A percentile compares a stretch with the other conserved stretches of the same genome.
Conservation (phyloP, 2,888 invertebrate species). For the Onthophagus sagittarius region DNA sequence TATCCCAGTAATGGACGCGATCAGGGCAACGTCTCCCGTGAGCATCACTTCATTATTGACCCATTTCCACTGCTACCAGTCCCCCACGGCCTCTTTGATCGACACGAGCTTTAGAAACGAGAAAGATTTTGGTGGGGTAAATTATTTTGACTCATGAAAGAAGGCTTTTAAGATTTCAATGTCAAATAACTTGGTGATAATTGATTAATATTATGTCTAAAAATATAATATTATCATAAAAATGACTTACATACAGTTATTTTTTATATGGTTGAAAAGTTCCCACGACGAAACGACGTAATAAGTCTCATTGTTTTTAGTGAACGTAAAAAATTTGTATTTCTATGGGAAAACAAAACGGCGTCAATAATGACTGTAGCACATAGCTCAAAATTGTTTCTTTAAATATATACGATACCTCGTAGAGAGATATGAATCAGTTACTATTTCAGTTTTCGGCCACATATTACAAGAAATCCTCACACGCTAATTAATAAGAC, state of each 20-base stretch:
- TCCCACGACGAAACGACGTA: not conserved
- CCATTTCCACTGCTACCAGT: slow-evolving; percentile 31
- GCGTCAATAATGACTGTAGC: not conserved
- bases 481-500: slow-evolving; percentile 5
- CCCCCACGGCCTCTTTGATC: slow-evolving; percentile 19
- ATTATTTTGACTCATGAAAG: not conserved
- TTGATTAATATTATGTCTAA: no score
- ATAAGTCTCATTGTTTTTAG: not conserved
- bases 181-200: no score
- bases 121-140: not conserved
- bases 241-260: not conserved
- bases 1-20: slow-evolving; percentile 40
- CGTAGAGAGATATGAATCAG: not conserved
- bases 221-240: not conserved
- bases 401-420: not conserved
- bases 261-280: not conserved
- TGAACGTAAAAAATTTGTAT: not conserved
- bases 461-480: not conserved
- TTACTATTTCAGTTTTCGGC: not conserved
- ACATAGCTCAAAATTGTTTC: not conserved
- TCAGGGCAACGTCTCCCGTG: slow-evolving; percentile 42
- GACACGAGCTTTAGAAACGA: slow-evolving; percentile 22
- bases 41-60: slow-evolving; percentile 45
- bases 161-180: no score
- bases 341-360: not conserved